Evolutionary conservation across 2,113 vertebrate species (phyloP).

Genomic region (Carollia perspicillata): DNA sequence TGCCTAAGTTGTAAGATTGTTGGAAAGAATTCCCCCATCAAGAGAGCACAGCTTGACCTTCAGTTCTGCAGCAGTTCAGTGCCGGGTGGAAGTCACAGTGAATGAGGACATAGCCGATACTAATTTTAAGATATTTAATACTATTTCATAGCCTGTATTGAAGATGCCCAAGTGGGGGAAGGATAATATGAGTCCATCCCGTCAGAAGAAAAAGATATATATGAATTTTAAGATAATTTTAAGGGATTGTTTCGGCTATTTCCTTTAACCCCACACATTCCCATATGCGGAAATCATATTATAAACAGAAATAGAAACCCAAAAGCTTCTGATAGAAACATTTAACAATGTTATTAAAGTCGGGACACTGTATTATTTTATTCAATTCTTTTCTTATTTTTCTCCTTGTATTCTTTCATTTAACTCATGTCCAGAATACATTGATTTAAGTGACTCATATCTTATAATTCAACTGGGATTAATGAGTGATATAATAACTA

Average conservation of each 20-base stretch:
- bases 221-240: not conserved
- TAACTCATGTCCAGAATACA: not conserved
- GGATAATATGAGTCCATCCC: not conserved
- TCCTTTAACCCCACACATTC: not conserved
- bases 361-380: not conserved
- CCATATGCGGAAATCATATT: not conserved
- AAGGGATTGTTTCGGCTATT: not conserved
- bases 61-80: not conserved
- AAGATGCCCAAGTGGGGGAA: not conserved
- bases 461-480: not conserved
- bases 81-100: not conserved
- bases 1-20: slow-evolving; percentile 21
- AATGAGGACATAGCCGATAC: not conserved
- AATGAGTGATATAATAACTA: not conserved
- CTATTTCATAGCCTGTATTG: not conserved
- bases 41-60: not conserved
- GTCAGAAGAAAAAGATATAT: not conserved
- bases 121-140: not conserved
- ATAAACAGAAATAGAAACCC: not conserved
- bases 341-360: not conserved
- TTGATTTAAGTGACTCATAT: not conserved
- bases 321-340: not conserved
- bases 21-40: not conserved
- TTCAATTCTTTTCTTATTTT: not conserved
- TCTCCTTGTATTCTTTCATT: not conserved